Evolutionary conservation across 2,113 vertebrate species (phyloP).

Genomic region (Nannospalax galili): DNA sequence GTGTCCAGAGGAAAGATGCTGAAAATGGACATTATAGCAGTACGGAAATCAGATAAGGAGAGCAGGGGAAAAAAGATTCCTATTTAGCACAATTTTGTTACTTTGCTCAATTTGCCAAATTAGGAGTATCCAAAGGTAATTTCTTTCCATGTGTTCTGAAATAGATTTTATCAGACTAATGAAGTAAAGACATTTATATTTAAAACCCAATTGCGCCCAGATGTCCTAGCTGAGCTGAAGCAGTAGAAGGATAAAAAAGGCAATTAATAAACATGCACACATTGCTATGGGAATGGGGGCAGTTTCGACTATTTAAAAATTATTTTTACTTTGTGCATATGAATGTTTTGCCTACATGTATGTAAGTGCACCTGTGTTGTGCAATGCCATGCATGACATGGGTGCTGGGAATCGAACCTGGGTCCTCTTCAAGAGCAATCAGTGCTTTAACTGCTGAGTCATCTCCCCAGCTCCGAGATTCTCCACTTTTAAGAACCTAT

Average conservation of each 20-base stretch:
- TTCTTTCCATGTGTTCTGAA: background rate
- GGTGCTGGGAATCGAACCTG: too few relatives aligned
- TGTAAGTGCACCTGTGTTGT: too few relatives aligned
- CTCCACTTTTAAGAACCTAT: background rate
- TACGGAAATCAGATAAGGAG: conserved; percentile 41
- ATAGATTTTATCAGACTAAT: conserved; percentile 39
- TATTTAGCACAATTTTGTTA: background rate
- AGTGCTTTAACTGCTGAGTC: too few relatives aligned
- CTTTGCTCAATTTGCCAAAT: conserved; percentile 48
- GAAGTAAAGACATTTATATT: background rate
- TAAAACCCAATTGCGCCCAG: conserved; percentile 45
- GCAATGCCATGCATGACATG: too few relatives aligned
- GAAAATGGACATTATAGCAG: background rate
- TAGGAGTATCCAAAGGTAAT: conserved; percentile 6
- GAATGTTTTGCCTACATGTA: too few relatives aligned
- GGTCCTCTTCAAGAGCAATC: too few relatives aligned
- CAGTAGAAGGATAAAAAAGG: conserved; percentile 2
- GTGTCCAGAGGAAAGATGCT: conserved; percentile 46
- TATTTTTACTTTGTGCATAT: too few relatives aligned
- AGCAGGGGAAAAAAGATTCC: background rate
- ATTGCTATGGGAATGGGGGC: background rate
- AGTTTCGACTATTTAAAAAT: too few relatives aligned
- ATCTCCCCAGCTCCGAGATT: too few relatives aligned
- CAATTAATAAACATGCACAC: background rate
- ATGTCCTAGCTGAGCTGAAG: conserved; percentile 12